These are phyloP conservation scores for Macroteleia sp. DNA, from an alignment of 2,888 invertebrate genomes.

Conservation along the genomic window DNA sequence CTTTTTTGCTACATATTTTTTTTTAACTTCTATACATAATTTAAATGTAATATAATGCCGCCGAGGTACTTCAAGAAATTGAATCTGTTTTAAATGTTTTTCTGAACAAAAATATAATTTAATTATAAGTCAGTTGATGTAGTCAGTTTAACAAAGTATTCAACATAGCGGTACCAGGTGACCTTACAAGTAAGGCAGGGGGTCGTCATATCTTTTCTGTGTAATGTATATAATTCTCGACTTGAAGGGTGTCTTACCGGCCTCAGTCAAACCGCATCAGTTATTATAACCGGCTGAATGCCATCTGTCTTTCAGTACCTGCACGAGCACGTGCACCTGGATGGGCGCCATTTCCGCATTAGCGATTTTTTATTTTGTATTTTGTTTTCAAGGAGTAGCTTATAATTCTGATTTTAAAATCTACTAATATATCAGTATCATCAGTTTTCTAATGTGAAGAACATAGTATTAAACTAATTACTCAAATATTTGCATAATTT, in stretches of 20 bases:
- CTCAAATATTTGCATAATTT: too few relatives aligned
- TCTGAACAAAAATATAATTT: constrained; percentile 11
- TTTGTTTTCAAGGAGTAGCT: constrained; percentile 28
- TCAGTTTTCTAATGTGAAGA: constrained; percentile 42
- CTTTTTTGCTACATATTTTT: too few relatives aligned
- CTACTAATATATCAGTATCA: constrained; percentile 43
- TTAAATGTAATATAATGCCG: too few relatives aligned
- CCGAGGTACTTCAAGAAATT: too few relatives aligned
- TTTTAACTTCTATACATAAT: too few relatives aligned
- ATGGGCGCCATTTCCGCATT: constrained; percentile 61
- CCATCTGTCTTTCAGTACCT: constrained; percentile 76
- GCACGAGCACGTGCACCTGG: constrained; percentile 72
- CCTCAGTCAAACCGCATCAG: constrained; percentile 68
- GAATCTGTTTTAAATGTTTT: constrained; percentile 1
- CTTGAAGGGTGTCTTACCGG: constrained; percentile 67
- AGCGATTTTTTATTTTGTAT: constrained; percentile 23
- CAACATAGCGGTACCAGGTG: constrained; percentile 66
- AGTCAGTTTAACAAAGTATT: constrained; percentile 48
- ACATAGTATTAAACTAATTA: constrained; percentile 54
- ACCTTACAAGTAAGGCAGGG: constrained; percentile 50
- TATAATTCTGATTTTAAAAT: constrained; percentile 31
- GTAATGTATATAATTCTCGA: constrained; percentile 47
- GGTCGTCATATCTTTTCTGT: constrained; percentile 55
- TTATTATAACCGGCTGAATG: constrained; percentile 73
- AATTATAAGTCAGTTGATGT: constrained; percentile 9